A percentile compares a stretch with the other conserved stretches of the same genome.
These are phyloP conservation scores for Heteronetta atricapilla DNA, from an alignment of 2,113 vertebrate species.

Conservation along the genomic window DNA sequence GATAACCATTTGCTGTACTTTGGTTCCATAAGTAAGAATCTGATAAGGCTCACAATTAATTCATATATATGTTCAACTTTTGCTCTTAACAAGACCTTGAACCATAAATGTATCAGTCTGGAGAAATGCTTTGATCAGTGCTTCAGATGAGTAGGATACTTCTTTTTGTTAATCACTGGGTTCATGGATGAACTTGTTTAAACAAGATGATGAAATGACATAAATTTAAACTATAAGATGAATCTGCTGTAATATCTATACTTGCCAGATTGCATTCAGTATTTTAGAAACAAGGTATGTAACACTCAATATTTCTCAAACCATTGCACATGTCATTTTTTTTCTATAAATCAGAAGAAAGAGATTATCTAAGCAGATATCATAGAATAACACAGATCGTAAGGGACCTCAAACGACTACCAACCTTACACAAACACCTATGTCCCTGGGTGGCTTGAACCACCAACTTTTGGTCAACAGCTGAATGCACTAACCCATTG, in stretches of 20 bases:
- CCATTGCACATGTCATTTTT: neutral
- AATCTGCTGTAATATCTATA: neutral
- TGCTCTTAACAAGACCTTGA: neutral
- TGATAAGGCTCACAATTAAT: neutral
- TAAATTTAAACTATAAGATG: neutral
- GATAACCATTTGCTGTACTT: neutral
- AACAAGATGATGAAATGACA: neutral
- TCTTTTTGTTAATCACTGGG: neutral
- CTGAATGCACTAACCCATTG: neutral
- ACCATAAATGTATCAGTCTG: neutral
- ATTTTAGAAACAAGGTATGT: neutral
- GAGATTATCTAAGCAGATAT: neutral
- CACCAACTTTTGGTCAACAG: conserved; percentile 71
- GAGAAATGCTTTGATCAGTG: neutral
- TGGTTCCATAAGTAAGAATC: neutral
- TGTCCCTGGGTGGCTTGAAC: conserved; percentile 56
- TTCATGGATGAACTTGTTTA: neutral
- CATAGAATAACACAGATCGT: neutral
- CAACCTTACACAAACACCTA: neutral
- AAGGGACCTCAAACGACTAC: neutral
- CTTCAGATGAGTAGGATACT: neutral
- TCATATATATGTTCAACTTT: neutral
- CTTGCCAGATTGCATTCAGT: neutral
- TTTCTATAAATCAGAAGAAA: neutral
- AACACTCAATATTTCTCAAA: neutral